These are phyloP conservation scores for Heteromurus nitidus DNA, from an alignment of 2,888 invertebrate species.

Conservation along the genomic window DNA sequence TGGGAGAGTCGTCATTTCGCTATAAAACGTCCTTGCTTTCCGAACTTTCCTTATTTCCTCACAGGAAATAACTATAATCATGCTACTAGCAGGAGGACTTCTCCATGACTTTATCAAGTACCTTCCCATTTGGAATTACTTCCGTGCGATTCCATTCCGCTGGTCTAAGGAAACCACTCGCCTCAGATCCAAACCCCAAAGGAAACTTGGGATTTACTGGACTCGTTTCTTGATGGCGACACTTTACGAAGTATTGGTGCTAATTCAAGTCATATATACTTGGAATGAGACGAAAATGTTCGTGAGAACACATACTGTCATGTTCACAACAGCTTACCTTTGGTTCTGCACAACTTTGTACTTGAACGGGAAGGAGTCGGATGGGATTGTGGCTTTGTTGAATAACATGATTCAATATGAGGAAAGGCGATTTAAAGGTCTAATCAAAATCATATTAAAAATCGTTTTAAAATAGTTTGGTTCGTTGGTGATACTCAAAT, in stretches of 20 bases:
- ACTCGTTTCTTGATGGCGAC: not conserved
- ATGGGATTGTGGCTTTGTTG: not conserved
- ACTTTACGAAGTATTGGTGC: not conserved
- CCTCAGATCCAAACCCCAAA: not conserved
- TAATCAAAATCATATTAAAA: not conserved
- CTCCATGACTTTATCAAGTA: too few species aligned
- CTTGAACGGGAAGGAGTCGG: not conserved
- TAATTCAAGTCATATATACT: not conserved
- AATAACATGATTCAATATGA: constrained; percentile 22
- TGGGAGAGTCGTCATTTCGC: too few species aligned
- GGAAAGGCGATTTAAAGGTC: not conserved
- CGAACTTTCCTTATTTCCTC: too few species aligned
- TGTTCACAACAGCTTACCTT: not conserved
- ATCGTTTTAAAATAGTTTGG: not conserved
- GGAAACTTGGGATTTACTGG: not conserved
- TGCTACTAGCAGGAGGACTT: too few species aligned
- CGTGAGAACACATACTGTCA: constrained; percentile 28
- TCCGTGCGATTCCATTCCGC: not conserved
- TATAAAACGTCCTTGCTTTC: too few species aligned
- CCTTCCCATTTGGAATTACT: too few species aligned
- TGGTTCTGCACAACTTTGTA: not conserved
- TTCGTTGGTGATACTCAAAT: not conserved
- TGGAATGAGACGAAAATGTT: not conserved
- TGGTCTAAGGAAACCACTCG: not conserved
- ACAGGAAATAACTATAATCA: too few species aligned